Evolutionary conservation across 1,140 invertebrate species (phyloP).

Genomic region (Latrodectus geometricus): DNA sequence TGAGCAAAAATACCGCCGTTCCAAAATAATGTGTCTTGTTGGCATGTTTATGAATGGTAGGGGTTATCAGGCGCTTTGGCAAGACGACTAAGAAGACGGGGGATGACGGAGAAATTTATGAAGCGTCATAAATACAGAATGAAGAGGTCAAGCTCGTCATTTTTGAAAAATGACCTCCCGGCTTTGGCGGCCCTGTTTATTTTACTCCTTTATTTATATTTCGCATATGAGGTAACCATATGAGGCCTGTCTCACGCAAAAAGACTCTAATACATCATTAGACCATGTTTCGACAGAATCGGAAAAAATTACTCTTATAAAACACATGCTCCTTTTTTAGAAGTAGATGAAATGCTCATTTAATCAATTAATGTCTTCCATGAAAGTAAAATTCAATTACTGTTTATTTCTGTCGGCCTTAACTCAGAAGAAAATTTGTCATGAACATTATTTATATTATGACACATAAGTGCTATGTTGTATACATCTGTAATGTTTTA

Average conservation of each 20-base stretch:
- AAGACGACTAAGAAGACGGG: slow-evolving; percentile 20
- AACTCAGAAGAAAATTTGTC: no score
- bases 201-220: not conserved
- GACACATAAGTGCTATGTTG: no score
- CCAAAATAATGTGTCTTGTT: slow-evolving; percentile 43
- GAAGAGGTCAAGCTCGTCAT: slow-evolving; percentile 56
- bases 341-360: no score
- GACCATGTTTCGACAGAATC: not conserved
- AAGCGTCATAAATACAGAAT: slow-evolving; percentile 54
- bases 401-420: no score
- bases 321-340: no score
- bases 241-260: not conserved
- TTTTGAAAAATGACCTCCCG: slow-evolving; percentile 45
- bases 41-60: slow-evolving; percentile 51
- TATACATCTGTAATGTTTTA: no score
- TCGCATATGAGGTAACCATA: not conserved
- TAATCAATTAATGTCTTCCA: no score
- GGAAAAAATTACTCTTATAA: no score
- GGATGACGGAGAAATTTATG: slow-evolving; percentile 53
- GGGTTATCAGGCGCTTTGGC: slow-evolving; percentile 20
- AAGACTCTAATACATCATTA: not conserved
- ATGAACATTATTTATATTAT: no score
- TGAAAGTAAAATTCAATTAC: no score
- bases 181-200: not conserved
- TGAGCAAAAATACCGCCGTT: slow-evolving; percentile 12